Conservation (phyloP, 2,797 vertebrate species). For the Danio choprae region DNA sequence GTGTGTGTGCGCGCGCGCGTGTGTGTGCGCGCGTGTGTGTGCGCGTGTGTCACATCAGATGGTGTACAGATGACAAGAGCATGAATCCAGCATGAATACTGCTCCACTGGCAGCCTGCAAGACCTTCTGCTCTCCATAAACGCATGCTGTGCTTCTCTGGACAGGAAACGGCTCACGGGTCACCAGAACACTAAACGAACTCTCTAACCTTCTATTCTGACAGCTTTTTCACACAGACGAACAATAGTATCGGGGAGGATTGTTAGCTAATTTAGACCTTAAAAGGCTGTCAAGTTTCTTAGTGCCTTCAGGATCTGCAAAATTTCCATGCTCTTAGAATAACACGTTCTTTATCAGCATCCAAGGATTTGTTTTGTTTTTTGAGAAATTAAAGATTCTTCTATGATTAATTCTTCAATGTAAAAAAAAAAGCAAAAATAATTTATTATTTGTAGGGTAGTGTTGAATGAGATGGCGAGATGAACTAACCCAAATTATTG, state of each 20-base stretch:
- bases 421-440: too few relatives aligned
- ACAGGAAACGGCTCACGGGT: conserved; percentile 15
- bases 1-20: too few relatives aligned
- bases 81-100: not conserved
- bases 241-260: not conserved
- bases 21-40: not conserved
- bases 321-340: not conserved
- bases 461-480: not conserved
- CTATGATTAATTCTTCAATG: too few relatives aligned
- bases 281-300: not conserved
- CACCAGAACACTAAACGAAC: conserved; percentile 2
- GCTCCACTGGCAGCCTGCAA: not conserved
- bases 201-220: conserved; percentile 7
- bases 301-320: not conserved
- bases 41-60: conserved; percentile 33
- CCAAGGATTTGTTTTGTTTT: too few relatives aligned
- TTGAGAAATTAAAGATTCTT: too few relatives aligned
- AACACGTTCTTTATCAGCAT: too few relatives aligned
- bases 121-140: not conserved
- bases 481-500: not conserved
- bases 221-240: not conserved
- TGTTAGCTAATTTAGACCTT: conserved; percentile 1
- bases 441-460: too few relatives aligned
- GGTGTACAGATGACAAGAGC: conserved; percentile 31
- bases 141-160: not conserved